A percentile compares a stretch with the other conserved stretches of the same genome.
These are phyloP conservation scores for Coptodon rendalli DNA, from an alignment of 2,113 vertebrate species.

Conservation along the genomic window DNA sequence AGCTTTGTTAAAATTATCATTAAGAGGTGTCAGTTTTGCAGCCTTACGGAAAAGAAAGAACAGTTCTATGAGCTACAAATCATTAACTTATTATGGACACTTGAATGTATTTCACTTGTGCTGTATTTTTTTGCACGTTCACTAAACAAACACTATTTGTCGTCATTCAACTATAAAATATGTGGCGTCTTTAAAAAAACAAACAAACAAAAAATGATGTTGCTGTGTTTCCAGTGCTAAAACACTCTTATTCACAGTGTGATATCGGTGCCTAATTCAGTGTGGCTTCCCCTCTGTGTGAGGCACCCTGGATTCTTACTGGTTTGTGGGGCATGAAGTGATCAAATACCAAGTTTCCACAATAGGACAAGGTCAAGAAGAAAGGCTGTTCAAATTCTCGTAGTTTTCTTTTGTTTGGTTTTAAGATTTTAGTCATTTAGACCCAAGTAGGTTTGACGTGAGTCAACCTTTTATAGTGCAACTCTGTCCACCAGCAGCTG, in stretches of 20 bases:
- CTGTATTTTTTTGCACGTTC: neutral
- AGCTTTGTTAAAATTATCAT: neutral
- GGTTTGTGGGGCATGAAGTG: accelerated
- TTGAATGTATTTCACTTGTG: neutral
- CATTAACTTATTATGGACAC: neutral
- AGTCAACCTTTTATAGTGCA: neutral
- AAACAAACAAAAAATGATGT: neutral
- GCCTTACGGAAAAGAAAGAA: neutral
- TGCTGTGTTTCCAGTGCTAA: too few relatives aligned
- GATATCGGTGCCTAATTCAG: neutral
- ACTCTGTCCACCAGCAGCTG: neutral
- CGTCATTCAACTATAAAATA: accelerated
- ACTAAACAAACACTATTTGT: neutral
- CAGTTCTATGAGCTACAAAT: neutral
- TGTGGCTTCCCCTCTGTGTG: neutral
- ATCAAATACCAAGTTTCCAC: neutral
- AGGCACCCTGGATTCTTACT: neutral
- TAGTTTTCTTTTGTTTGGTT: neutral
- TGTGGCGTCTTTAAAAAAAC: neutral
- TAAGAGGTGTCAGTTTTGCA: neutral
- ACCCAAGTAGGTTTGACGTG: neutral
- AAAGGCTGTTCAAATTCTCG: neutral
- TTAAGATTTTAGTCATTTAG: neutral
- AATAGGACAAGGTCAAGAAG: neutral
- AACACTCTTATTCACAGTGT: neutral